Conservation (phyloP, 2,113 vertebrate genomes). For the Acrocephalus arundinaceus region DNA sequence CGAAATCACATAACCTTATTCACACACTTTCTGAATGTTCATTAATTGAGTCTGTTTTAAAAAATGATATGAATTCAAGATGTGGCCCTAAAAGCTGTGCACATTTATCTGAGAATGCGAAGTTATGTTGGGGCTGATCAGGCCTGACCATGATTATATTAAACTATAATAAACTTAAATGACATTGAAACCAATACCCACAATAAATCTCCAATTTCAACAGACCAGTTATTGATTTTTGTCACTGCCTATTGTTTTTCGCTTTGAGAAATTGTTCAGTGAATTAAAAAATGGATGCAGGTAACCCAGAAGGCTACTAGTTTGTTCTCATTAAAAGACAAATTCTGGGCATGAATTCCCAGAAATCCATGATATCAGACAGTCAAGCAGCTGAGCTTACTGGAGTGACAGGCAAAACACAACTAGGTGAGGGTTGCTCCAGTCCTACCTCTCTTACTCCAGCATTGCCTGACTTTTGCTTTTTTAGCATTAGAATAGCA, state of each 20-base stretch:
- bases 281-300: neutral
- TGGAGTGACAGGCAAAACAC: neutral
- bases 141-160: neutral
- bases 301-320: neutral
- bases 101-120: neutral
- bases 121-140: neutral
- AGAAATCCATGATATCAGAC: neutral
- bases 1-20: neutral
- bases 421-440: neutral
- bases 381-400: neutral
- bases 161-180: neutral
- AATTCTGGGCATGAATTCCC: neutral
- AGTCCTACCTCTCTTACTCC: neutral
- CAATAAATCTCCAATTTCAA: neutral
- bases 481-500: rapidly evolving
- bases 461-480: rapidly evolving
- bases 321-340: neutral
- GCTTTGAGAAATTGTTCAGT: neutral
- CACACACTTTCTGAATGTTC: neutral
- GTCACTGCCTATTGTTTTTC: neutral
- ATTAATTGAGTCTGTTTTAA: neutral
- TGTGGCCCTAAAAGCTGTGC: neutral
- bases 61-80: neutral
- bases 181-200: neutral
- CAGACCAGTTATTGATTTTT: neutral